phyloP scores from a whole-genome alignment of 1,140 invertebrate genomes.

The Zaprionus gabonicus region DNA sequence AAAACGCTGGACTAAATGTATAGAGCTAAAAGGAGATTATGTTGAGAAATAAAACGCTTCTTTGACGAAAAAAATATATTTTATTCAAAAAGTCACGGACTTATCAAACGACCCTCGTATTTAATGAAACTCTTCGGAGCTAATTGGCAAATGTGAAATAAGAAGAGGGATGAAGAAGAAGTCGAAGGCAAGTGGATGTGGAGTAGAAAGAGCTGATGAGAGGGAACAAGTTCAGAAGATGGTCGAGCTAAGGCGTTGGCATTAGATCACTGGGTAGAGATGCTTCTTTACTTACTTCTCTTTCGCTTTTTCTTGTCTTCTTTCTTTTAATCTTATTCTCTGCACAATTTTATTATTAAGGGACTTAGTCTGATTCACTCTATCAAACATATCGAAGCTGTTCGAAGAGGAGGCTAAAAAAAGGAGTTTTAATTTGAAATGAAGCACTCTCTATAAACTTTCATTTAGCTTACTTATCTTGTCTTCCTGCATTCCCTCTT shows the following conservation, averaged over 20 bases:
- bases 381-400: no score
- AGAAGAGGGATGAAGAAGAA: background rate
- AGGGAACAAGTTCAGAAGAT: background rate
- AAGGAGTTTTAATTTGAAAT: no score
- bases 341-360: no score
- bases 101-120: no score
- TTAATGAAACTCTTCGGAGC: conserved; percentile 35
- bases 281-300: background rate
- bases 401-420: no score
- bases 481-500: background rate
- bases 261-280: background rate
- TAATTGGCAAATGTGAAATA: conserved; percentile 27
- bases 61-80: no score
- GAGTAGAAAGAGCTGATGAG: background rate
- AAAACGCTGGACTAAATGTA: no score
- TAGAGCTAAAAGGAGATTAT: no score
- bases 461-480: background rate
- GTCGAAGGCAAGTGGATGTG: background rate
- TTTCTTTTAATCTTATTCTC: no score
- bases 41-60: no score
- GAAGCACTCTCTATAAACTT: background rate
- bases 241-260: background rate
- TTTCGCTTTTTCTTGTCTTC: background rate
- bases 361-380: no score
- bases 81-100: no score